A percentile compares a stretch with the other conserved stretches of the same genome.
Evolutionary conservation across 1,140 invertebrate genomes (phyloP).

Genomic region (Tetragnatha versicolor): DNA sequence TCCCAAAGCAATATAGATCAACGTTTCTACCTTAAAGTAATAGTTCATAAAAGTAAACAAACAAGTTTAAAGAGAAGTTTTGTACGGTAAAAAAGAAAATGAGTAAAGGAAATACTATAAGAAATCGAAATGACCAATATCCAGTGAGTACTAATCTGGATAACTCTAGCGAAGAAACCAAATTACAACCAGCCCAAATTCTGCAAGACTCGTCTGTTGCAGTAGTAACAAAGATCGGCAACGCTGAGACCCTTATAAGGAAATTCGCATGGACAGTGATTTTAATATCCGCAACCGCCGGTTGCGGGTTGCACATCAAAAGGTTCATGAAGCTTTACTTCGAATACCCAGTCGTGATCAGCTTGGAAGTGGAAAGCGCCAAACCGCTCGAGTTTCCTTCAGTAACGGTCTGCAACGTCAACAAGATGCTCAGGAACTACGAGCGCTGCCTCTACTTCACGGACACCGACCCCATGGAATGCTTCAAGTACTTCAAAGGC

Average conservation of each 20-base stretch:
- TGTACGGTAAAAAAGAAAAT: no score
- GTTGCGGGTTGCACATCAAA: slow-evolving; percentile 10
- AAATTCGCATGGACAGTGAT: slow-evolving; percentile 3
- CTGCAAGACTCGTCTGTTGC: slow-evolving; percentile 20
- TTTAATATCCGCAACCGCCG: not conserved
- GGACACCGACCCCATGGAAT: no score
- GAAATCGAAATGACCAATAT: no score
- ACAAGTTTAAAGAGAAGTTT: no score
- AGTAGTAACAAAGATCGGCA: not conserved
- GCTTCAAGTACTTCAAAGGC: no score
- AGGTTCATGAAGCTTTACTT: not conserved
- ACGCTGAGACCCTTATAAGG: not conserved
- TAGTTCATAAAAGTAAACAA: no score
- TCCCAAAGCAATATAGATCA: no score
- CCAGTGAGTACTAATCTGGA: no score
- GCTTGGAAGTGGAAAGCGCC: not conserved
- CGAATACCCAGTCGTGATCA: slow-evolving; percentile 6
- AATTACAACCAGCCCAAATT: not conserved
- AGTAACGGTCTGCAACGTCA: slow-evolving; percentile 28
- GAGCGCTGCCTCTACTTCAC: not conserved
- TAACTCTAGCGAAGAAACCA: no score
- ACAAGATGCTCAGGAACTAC: slow-evolving; percentile 3
- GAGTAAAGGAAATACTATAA: no score
- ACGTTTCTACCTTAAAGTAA: no score
- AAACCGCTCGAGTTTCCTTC: not conserved